These are phyloP conservation scores for Chrysemys picta DNA, from an alignment of 2,113 vertebrate species.

Conservation along the genomic window DNA sequence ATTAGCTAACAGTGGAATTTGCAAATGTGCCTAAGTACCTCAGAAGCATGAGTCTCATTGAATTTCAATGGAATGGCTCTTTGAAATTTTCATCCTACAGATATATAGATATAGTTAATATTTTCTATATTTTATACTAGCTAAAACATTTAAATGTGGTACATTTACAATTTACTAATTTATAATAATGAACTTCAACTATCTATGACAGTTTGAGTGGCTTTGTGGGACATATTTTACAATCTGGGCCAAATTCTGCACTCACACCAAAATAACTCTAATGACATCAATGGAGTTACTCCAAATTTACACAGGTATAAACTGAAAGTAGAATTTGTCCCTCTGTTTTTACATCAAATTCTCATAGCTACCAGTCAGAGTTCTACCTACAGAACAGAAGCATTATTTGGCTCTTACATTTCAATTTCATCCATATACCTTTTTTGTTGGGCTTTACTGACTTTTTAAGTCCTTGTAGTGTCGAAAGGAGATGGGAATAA, in stretches of 20 bases:
- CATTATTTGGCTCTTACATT: conserved; percentile 5
- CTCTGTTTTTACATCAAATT: background rate
- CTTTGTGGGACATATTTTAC: background rate
- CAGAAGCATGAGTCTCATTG: background rate
- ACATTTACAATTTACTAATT: conserved; percentile 46
- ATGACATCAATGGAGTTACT: conserved; percentile 7
- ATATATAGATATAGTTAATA: background rate
- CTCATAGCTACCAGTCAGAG: background rate
- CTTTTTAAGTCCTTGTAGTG: background rate
- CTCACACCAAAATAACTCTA: background rate
- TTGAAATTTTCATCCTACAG: background rate
- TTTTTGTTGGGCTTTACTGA: background rate
- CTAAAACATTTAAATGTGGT: conserved; percentile 2
- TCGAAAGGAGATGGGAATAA: background rate
- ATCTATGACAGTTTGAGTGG: conserved; percentile 42
- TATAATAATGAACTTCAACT: conserved; percentile 43
- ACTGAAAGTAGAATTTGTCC: background rate
- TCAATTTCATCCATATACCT: background rate
- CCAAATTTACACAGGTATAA: conserved; percentile 2
- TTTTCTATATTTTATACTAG: conserved; percentile 25
- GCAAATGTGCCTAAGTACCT: background rate
- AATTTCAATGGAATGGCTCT: background rate
- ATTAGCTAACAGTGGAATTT: background rate
- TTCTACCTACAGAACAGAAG: background rate
- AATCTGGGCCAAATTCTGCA: conserved; percentile 54